These are phyloP conservation scores for Tetraodon nigroviridis DNA, from an alignment of 2,113 vertebrate species.

Conservation along the genomic window DNA sequence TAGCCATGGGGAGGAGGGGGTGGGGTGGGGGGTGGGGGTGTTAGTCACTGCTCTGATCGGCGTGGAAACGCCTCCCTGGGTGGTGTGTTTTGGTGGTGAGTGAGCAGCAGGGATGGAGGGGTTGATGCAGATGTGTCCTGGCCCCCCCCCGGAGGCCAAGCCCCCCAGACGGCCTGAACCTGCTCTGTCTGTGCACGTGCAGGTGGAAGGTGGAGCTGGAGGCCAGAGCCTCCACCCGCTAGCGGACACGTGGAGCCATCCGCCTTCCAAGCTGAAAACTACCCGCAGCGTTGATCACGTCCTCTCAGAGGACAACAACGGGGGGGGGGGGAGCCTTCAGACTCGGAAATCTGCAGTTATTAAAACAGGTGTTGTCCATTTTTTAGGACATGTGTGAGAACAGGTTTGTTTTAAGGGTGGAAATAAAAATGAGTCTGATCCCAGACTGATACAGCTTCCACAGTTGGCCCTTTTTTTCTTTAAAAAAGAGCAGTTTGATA, in stretches of 20 bases:
- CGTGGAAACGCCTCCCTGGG: conserved; percentile 26
- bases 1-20: conserved; percentile 11
- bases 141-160: too few relatives aligned
- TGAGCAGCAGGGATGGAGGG: conserved; percentile 16
- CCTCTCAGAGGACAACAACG: too few relatives aligned
- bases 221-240: too few relatives aligned
- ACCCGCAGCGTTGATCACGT: too few relatives aligned
- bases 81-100: conserved; percentile 6
- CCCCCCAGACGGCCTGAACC: conserved; percentile 18
- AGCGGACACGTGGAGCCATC: too few relatives aligned
- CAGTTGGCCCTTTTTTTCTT: too few relatives aligned
- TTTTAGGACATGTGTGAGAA: too few relatives aligned
- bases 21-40: not conserved
- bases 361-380: too few relatives aligned
- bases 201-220: conserved; percentile 11
- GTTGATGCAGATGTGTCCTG: conserved; percentile 43
- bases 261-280: too few relatives aligned
- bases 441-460: too few relatives aligned
- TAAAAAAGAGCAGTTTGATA: not conserved
- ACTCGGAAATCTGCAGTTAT: too few relatives aligned
- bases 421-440: not conserved
- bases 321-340: not conserved
- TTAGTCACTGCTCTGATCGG: conserved; percentile 28
- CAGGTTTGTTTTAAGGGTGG: too few relatives aligned
- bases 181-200: conserved; percentile 61